Percentiles rank a stretch among this genome's conserved stretches.
These are phyloP conservation scores for Periophthalmus magnuspinnatus DNA, from an alignment of 2,797 vertebrate species.

Conservation along the genomic window DNA sequence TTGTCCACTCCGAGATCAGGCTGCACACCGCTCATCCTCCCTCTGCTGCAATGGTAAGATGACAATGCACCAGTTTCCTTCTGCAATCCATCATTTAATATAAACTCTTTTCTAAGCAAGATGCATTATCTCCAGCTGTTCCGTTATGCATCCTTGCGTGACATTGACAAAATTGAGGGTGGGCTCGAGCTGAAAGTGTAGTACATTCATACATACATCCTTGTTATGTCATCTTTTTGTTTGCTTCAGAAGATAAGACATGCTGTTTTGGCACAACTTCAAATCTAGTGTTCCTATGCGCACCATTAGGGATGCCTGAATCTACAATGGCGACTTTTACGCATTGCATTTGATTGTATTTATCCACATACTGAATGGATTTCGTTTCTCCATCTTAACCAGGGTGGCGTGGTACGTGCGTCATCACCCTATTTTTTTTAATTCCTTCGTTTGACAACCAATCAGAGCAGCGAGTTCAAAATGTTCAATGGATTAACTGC, in stretches of 20 bases:
- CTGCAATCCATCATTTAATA: not conserved
- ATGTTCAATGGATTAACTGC: not conserved
- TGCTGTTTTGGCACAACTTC: not conserved
- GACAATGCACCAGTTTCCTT: rapidly evolving
- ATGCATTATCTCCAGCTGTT: rapidly evolving
- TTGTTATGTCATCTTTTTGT: not conserved
- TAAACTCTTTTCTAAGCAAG: not conserved
- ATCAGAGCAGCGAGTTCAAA: not conserved
- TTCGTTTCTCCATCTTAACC: slow-evolving; percentile 1
- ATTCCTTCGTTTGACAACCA: slow-evolving; percentile 23
- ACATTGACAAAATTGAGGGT: slow-evolving; percentile 15
- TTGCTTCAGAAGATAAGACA: no score
- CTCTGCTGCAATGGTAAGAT: slow-evolving; percentile 70
- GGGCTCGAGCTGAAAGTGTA: not conserved
- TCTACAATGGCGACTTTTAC: not conserved
- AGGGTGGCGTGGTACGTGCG: not conserved
- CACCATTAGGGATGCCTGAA: not conserved
- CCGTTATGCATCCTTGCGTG: not conserved
- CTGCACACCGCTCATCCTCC: slow-evolving; percentile 16
- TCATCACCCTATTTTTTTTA: not conserved
- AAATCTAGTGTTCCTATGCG: not conserved
- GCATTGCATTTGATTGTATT: not conserved
- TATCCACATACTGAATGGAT: not conserved
- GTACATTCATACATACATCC: not conserved
- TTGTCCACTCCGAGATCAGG: slow-evolving; percentile 32